Evolutionary conservation across 2,113 vertebrate genomes (phyloP).

Genomic region (Bubalus kerabau): DNA sequence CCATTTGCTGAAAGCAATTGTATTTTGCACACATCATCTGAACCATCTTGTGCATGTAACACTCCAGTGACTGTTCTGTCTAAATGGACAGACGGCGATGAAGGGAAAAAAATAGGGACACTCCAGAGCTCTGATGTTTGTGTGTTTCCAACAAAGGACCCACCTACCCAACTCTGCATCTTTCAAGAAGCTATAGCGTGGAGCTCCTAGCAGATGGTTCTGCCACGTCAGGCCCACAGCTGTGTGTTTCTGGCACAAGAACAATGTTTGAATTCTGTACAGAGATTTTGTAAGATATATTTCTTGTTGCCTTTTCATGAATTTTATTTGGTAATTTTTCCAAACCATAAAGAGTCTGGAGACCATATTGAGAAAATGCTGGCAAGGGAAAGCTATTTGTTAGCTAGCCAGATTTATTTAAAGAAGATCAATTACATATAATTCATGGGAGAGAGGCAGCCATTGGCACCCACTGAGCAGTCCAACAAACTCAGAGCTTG

Average conservation of each 20-base stretch:
- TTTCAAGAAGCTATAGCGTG: background rate
- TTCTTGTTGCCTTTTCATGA: conserved; percentile 71
- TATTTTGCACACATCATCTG: conserved; percentile 57
- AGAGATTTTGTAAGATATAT: conserved; percentile 69
- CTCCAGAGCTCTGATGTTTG: background rate
- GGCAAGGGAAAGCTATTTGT: conserved; percentile 49
- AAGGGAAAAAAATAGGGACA: background rate
- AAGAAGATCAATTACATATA: conserved; percentile 37
- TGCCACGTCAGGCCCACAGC: conserved; percentile 55
- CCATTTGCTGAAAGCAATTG: conserved; percentile 24
- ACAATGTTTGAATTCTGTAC: conserved; percentile 64
- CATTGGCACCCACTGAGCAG: background rate
- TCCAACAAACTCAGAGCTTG: background rate
- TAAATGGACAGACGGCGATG: conserved; percentile 60
- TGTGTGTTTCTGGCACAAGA: conserved; percentile 59
- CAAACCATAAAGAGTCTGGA: conserved; percentile 69
- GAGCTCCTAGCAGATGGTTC: conserved; percentile 48
- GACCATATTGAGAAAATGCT: conserved; percentile 67
- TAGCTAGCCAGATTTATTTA: conserved; percentile 64
- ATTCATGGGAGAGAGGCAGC: conserved; percentile 26
- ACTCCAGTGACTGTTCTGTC: conserved; percentile 2
- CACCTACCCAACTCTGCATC: conserved; percentile 25
- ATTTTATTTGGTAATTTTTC: conserved; percentile 72
- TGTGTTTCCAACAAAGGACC: conserved; percentile 50
- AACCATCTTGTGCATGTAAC: background rate